Evolutionary conservation across 2,113 vertebrate genomes (phyloP).

Genomic region (Odocoileus hemionus): DNA sequence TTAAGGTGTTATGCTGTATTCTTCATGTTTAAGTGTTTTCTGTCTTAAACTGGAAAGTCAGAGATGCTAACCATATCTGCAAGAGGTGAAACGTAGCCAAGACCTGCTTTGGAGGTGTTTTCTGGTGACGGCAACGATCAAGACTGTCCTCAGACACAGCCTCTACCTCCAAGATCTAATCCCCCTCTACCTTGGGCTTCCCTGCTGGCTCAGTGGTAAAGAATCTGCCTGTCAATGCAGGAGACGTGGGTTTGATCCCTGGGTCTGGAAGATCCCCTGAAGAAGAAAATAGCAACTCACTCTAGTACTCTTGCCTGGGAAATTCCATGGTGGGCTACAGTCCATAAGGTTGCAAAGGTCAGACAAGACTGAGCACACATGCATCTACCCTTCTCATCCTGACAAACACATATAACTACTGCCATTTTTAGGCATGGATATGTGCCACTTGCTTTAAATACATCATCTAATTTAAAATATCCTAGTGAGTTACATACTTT

Average conservation of each 20-base stretch:
- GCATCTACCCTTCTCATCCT: not conserved
- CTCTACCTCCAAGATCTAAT: not conserved
- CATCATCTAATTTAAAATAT: not conserved
- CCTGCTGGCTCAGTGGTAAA: not conserved
- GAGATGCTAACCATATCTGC: not conserved
- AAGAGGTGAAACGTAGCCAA: not conserved
- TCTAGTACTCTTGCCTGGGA: not conserved
- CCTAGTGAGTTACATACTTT: not conserved
- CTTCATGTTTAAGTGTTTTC: not conserved
- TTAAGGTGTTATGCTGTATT: not conserved
- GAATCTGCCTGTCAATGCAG: not conserved
- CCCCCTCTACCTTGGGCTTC: not conserved
- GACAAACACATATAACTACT: not conserved
- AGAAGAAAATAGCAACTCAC: not conserved
- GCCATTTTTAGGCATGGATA: not conserved
- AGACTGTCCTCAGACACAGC: not conserved
- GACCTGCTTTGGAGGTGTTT: not conserved
- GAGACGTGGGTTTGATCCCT: not conserved
- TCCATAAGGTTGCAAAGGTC: not conserved
- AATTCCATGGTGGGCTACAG: not conserved
- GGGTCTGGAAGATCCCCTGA: not conserved
- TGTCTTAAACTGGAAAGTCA: not conserved
- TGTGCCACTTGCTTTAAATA: not conserved
- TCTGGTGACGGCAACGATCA: not conserved
- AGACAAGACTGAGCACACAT: not conserved